Conservation (phyloP, 1,140 invertebrate species). For the Bicyclus anynana region DNA sequence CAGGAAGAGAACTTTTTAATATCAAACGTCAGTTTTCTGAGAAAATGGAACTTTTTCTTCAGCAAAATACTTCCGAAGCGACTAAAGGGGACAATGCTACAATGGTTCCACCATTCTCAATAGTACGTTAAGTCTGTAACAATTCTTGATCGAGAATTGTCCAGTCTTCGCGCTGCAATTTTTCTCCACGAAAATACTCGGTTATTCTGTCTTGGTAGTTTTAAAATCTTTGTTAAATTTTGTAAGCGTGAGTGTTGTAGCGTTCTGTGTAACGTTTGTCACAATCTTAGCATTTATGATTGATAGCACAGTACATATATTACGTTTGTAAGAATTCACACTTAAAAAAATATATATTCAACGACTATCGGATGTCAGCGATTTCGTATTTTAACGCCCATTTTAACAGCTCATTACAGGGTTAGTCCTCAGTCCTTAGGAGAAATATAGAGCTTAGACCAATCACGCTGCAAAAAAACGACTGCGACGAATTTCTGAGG, state of each 20-base stretch:
- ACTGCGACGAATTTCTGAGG: no score
- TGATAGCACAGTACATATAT: neutral
- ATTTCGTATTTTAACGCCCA: no score
- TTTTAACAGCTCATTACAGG: no score
- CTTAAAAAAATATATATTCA: no score
- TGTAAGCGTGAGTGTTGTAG: no score
- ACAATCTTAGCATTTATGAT: neutral
- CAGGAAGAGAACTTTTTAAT: constrained; percentile 16
- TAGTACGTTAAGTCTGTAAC: constrained; percentile 12
- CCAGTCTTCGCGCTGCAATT: neutral
- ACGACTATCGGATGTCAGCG: no score
- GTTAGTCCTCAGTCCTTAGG: no score
- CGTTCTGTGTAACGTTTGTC: neutral
- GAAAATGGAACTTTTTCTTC: constrained; percentile 12
- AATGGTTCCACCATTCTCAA: constrained; percentile 16
- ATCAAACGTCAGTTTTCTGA: constrained; percentile 17
- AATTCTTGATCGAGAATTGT: constrained; percentile 17
- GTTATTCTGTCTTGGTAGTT: neutral
- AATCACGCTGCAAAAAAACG: no score
- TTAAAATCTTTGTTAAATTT: neutral
- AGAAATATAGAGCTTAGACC: no score
- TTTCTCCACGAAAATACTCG: neutral
- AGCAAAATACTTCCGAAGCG: constrained; percentile 18
- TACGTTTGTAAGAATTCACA: no score
- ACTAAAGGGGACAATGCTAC: constrained; percentile 16